Evolutionary conservation across 92 coral and sea anemone genomes (phyloP), one percentile per base, ranked within the genome.

Genomic region (Bergia puertoricense): DNA sequence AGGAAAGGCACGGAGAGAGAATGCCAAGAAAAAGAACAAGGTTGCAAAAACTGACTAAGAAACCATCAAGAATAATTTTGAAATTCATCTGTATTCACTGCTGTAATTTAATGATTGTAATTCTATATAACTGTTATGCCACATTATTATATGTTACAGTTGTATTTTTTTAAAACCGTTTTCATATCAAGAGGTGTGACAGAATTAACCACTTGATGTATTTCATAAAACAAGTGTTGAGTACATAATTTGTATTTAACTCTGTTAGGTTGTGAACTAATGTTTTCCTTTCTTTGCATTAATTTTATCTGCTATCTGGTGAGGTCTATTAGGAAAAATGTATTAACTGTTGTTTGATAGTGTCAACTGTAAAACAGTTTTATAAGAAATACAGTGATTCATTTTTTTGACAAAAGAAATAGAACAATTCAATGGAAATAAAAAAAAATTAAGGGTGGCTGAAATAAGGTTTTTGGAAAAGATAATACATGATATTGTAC

Each of bases 1-100:
- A 45, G 87, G 87, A 0, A 45, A 37, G 13, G 78, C 57, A 16
- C 46, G 79, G 48, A 71, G 65, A 71, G 36, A 69, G 38, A 71
- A 8, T 3, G 79, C 87, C 4, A 11, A 59, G 74, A 82, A 82
- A 1, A 84, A 84, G 62, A 46, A 80, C 85, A 80, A 84, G 87
- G 87, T 84, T 84, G 87, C 74, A 46, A 84, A 84, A 84, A 84
- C 87, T 84, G 87, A 84, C 38, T 69, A 72, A 71, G 37, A 84
- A 69, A 45, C 43, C 54, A 40, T 68, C 67, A 56, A 66, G 67
- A 46, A 67, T 44, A 43, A 81, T n/a, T 48, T 78, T 46, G 30
- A 11, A 13, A 16, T 10, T 45, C 41, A 23, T 36, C 48, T n/a
- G 74, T 69, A 36, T 69, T n/a, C 5, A 66, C 41, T 75, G 48